Evolutionary conservation across 53 echinoderm and acorn worm genomes (phyloP), one percentile per base, ranked within the genome.

Genomic region (Henricia sp.): DNA sequence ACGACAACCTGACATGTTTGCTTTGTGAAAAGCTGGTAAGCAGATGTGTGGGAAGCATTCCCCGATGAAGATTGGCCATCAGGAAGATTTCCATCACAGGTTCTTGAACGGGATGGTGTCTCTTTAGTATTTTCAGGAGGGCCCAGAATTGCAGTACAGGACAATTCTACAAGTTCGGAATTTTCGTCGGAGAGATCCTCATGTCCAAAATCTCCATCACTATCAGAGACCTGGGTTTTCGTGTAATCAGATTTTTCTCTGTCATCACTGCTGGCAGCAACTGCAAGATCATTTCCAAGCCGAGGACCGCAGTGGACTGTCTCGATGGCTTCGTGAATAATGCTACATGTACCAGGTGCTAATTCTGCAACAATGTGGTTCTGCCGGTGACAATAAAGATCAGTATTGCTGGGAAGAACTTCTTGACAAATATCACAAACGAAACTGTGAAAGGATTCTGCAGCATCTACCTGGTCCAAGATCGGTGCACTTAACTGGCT

Each of bases 121-220:
- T 76, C 76, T 10, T 30, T 29, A 33, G 41, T 14, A 77, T 6
- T 14, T 58, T 3, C 28, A 59, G 14, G 3, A 30, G 63, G 62
- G 46, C 25, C 27, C 28, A 50, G 12, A 29, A 50, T 35, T 23
- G 62, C 65, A 13, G 50, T 34, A 20, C 80, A 64, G 1, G 64
- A 16, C 64, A 63, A 44, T 35, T 80, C 64, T 6, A 78, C 17
- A 16, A 46, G 33, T 5, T n/a, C 46, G n/a, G 37, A 40, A 27
- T 25, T 41, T 38, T 41, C 6, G 37, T 38, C 58, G 42, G 32
- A 25, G 2, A 23, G 5, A 41, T 43, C 46, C 30, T 43, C 11
- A 1, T 38, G 40, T 43, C 59, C 77, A 57, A 57, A 43, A 17
- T 62, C 77, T 29, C 32, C 46, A 30, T 77, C 77, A 44, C 30